Base-by-base conservation (phyloP, 2,888 invertebrate species). In the Eubasilissa splendida region DNA sequence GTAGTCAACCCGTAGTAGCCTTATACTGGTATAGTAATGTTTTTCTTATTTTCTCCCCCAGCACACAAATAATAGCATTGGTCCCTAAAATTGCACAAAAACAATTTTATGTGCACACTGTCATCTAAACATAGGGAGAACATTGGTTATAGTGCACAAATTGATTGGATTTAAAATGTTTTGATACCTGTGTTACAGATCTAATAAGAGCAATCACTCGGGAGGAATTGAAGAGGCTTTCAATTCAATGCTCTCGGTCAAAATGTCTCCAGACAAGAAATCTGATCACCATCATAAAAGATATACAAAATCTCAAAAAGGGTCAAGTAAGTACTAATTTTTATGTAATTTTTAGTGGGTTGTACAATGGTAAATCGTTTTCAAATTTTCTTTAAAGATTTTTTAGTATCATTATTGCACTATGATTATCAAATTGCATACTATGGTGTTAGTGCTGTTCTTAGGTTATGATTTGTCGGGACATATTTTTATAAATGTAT, bases 201-300 rank as follows among this genome's bases (percentile, higher is more conserved):
- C 33, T 9, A 79, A 50, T 42, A 77, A 70, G 22, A 71, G 63
- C 52, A 60, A 76, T 53, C 56, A 77, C 33, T 76, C 56, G 22
- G 71, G 70, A 22, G 81, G 83, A 11, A 83, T 83, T 50, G 83
- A 83, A 66, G 83, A 83, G 66, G 83, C 79, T 11, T 82, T 82
- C 50, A 83, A 78, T 74, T 76, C 78, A 31, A 77, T 83, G 65
- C 68, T 81, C 8, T 76, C 78, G n/a, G 66, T 68, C 4, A 81
- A 81, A 71, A 74, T 66, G n/a, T 75, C 80, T 31, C 68, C 75
- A 10, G 80, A 80, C 4, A 80, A 76, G 53, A 80, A 76, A 50
- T 73, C 71, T 56, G 80, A 80, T 52, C 63, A 73, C 65, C 71
- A 71, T 50, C 42, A 53, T 12, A 80, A 80, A 66, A 70, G 80